These are phyloP conservation scores for Oxygymnocypris stewartii DNA, from an alignment of 2,113 vertebrate species.

Conservation along the genomic window DNA sequence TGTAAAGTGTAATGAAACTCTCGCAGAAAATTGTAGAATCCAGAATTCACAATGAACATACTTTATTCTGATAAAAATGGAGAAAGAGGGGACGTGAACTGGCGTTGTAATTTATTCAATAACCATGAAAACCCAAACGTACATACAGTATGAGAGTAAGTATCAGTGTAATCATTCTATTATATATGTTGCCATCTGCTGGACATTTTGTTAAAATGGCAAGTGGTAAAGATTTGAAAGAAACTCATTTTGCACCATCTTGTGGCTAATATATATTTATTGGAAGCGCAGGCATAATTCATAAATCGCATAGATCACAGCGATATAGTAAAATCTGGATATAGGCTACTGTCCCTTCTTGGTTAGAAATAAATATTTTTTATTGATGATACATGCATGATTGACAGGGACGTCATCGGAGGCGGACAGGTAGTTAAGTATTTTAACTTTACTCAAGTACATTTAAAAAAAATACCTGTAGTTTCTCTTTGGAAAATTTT, in stretches of 20 bases:
- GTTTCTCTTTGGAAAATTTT: no score
- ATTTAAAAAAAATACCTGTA: no score
- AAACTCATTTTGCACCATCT: conserved; percentile 3
- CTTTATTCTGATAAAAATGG: background rate
- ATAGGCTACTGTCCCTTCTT: background rate
- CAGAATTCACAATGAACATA: background rate
- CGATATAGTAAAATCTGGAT: background rate
- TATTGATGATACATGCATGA: background rate
- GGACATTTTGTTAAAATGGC: background rate
- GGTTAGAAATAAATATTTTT: background rate
- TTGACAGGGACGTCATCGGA: no score
- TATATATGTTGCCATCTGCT: background rate
- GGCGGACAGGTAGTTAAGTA: no score
- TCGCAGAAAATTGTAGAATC: background rate
- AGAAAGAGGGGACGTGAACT: background rate
- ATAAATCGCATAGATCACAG: background rate
- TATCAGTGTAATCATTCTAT: background rate
- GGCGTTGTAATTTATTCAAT: background rate
- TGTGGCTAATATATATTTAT: background rate
- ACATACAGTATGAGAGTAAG: no score
- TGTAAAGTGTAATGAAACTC: background rate
- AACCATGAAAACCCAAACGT: background rate
- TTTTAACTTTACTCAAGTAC: no score
- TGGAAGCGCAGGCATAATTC: background rate
- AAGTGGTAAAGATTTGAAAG: background rate